These are phyloP conservation scores for Pionites leucogaster DNA, from an alignment of 2,113 vertebrate species.

Conservation along the genomic window DNA sequence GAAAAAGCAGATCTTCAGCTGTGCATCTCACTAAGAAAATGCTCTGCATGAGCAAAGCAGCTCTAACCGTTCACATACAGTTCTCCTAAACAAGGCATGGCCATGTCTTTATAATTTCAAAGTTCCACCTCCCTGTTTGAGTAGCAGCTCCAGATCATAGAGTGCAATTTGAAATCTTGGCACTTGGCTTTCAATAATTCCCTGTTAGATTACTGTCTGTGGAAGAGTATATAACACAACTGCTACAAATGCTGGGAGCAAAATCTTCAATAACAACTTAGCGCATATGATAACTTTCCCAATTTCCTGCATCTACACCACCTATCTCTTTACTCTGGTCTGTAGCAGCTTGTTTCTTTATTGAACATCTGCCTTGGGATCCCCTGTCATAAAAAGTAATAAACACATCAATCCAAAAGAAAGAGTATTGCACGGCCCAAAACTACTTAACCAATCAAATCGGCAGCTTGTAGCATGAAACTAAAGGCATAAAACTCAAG, in stretches of 20 bases:
- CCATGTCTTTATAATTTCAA: not conserved
- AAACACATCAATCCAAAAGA: conserved; percentile 86
- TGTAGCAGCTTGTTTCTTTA: conserved; percentile 81
- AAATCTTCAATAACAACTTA: conserved; percentile 79
- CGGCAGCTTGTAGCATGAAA: conserved; percentile 75
- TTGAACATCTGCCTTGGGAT: conserved; percentile 84
- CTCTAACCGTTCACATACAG: not conserved
- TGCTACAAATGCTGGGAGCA: conserved; percentile 80
- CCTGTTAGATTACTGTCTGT: conserved; percentile 74
- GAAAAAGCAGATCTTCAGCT: not conserved
- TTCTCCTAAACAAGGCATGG: not conserved
- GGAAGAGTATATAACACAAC: conserved; percentile 78
- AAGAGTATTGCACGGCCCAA: conserved; percentile 63
- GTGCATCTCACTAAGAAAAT: not conserved
- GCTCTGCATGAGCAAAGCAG: not conserved
- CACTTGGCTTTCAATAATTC: conserved; percentile 78
- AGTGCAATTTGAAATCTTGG: conserved; percentile 76
- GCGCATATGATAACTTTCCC: conserved; percentile 82
- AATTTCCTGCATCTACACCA: conserved; percentile 79
- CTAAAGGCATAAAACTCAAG: conserved; percentile 50
- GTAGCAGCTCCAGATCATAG: conserved; percentile 20
- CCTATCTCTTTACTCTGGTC: conserved; percentile 75
- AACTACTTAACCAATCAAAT: conserved; percentile 76
- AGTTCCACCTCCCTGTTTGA: conserved; percentile 37
- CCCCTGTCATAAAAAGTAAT: conserved; percentile 85